Evolutionary conservation across 1,140 invertebrate genomes (phyloP).

Genomic region (Drosophila seguyi): DNA sequence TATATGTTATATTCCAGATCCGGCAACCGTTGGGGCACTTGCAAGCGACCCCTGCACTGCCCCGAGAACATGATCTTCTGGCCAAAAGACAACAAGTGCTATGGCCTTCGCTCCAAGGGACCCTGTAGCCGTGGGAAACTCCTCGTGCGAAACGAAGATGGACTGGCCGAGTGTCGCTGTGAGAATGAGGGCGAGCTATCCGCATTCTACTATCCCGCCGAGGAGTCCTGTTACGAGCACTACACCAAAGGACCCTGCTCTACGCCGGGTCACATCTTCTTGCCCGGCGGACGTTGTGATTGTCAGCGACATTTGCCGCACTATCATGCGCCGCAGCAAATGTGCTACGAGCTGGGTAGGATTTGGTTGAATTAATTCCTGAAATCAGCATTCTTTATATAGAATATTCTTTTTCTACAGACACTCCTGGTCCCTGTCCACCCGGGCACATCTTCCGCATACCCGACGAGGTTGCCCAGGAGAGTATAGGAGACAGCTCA

Average conservation of each 20-base stretch:
- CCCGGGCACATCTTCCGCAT: conserved; percentile 89
- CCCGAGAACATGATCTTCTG: conserved; percentile 89
- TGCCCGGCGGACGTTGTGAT: conserved; percentile 90
- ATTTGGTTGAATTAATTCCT: background rate
- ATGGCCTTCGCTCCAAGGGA: conserved; percentile 88
- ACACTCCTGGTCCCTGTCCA: conserved; percentile 89
- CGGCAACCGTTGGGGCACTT: conserved; percentile 88
- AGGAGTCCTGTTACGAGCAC: conserved; percentile 90
- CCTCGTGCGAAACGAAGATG: conserved; percentile 87
- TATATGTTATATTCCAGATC: conserved; percentile 23
- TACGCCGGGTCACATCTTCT: conserved; percentile 90
- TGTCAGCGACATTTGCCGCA: conserved; percentile 90
- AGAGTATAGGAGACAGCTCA: conserved; percentile 9
- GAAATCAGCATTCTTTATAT: background rate
- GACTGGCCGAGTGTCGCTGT: conserved; percentile 87
- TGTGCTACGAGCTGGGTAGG: conserved; percentile 92
- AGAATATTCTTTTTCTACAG: conserved; percentile 81
- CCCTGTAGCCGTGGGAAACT: conserved; percentile 91
- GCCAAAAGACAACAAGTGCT: conserved; percentile 90
- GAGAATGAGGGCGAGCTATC: conserved; percentile 85
- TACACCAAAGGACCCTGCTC: conserved; percentile 91
- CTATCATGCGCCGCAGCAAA: conserved; percentile 88
- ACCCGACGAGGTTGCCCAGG: conserved; percentile 62
- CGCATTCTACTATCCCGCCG: conserved; percentile 86
- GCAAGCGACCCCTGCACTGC: conserved; percentile 87